These are phyloP conservation scores for Lycaon pictus DNA, from an alignment of 2,113 vertebrate genomes.

Conservation along the genomic window DNA sequence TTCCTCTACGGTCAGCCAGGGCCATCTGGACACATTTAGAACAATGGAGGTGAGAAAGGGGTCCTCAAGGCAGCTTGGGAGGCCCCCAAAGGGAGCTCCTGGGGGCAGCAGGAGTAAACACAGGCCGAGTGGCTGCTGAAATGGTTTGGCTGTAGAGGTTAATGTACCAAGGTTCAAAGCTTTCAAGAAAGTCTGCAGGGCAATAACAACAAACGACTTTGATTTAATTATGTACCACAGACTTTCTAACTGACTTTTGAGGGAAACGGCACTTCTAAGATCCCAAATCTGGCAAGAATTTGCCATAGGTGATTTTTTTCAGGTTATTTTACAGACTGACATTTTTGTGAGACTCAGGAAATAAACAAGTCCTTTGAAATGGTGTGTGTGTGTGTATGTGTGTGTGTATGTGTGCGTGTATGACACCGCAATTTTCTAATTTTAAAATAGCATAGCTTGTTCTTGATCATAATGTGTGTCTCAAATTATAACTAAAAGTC, in stretches of 20 bases:
- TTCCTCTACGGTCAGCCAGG: not conserved
- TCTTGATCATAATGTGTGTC: not conserved
- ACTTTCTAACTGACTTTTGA: conserved; percentile 59
- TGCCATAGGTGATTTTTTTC: conserved; percentile 78
- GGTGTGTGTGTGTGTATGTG: not conserved
- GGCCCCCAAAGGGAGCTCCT: not conserved
- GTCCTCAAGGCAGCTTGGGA: not conserved
- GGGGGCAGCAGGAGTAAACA: conserved; percentile 65
- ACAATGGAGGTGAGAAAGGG: conserved; percentile 43
- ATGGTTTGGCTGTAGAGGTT: conserved; percentile 54
- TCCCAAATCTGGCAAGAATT: conserved; percentile 73
- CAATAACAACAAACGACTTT: conserved; percentile 67
- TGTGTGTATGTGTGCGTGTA: not conserved
- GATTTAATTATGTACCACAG: conserved; percentile 71
- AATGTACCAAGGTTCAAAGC: conserved; percentile 59
- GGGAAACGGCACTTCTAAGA: conserved; percentile 49
- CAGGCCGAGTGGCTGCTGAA: conserved; percentile 67
- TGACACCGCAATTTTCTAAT: not conserved
- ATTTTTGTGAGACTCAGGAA: conserved; percentile 71
- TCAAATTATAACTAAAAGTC: not conserved
- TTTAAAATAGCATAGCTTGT: conserved; percentile 58
- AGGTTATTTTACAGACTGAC: conserved; percentile 71
- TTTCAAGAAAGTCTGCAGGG: conserved; percentile 46
- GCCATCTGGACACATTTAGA: conserved; percentile 64
- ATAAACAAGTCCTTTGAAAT: conserved; percentile 76